Base-by-base conservation (phyloP, 2,888 invertebrate species). In the Oligia fasciuncula region DNA sequence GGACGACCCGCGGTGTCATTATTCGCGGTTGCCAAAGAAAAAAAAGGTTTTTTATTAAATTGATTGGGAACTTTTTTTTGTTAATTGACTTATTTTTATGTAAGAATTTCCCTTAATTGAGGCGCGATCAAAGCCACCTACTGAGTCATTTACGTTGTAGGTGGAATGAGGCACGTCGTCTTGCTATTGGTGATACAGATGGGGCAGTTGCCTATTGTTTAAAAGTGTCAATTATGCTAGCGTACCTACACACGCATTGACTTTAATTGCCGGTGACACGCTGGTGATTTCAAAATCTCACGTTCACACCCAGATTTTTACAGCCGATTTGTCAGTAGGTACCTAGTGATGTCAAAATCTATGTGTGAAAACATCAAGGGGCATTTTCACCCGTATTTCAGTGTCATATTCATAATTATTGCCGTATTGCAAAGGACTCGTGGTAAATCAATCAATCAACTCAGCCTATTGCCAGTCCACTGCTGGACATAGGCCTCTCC, bases 1-100 rank as follows among this genome's bases (percentile, higher is more conserved):
- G 89, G 94, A 91, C 93, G 90, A 93, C 95, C 96, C 94, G 96
- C 92, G 84, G 96, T 92, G 94, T 92, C 92, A 93, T 96, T 96
- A 95, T 96, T 95, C 93, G 95, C 94, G 95, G 95, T 92, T 95
- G 95, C 93, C 92, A 93, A 93, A 93, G 93, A 94, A 92, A 95
- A 95, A 95, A 95, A 94, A 90, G 82, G 89, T 87, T 93, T 90
- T 92, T 93, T 94, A 93, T 89, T 92, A 92, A 94, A 94, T 95
- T 93, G 93, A 94, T 94, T 93, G 89, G 86, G 89, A 85, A 88
- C 87, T 88, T 93, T 93, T 93, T 94, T 93, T 93, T 92, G 81
- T 88, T 89, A 88, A 91, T 90, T 91, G 89, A 91, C 91, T 91
- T 88, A 90, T 87, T 76, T 90, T 74, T 82, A 70, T 87, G 81